phyloP scores from a whole-genome alignment of 2,797 vertebrate species.

The Caiman crocodilus region DNA sequence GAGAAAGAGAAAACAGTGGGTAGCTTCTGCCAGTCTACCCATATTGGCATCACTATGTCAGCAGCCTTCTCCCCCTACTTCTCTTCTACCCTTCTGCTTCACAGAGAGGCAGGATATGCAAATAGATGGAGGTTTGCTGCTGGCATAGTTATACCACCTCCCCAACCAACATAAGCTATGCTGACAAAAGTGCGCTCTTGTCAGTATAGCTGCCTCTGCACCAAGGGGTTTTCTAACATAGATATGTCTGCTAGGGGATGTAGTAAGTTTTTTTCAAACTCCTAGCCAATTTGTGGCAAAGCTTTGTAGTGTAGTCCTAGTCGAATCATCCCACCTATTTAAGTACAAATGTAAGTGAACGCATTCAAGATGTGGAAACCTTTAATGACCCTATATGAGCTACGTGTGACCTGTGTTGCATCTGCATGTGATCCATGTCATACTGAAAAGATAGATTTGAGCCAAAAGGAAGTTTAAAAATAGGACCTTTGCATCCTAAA shows the following conservation, averaged over 20 bases:
- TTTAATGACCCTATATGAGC: neutral
- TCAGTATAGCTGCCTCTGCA: constrained; percentile 4
- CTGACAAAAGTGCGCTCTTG: constrained; percentile 67
- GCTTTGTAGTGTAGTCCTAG: neutral
- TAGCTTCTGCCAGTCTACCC: neutral
- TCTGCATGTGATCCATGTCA: rapidly evolving
- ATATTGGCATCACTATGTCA: constrained; percentile 20
- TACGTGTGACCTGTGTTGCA: neutral
- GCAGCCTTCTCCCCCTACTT: constrained; percentile 38
- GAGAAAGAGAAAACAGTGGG: neutral
- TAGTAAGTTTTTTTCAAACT: neutral
- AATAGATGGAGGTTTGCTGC: constrained; percentile 28
- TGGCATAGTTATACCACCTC: constrained; percentile 4
- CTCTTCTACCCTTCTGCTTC: too few relatives aligned
- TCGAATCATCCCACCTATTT: neutral
- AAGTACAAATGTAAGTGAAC: neutral
- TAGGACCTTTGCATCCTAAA: neutral
- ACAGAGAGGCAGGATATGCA: constrained; percentile 51
- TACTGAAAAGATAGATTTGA: neutral
- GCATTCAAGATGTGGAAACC: neutral
- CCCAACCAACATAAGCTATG: constrained; percentile 40
- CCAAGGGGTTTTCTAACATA: neutral
- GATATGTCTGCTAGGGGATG: neutral
- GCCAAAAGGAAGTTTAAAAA: neutral
- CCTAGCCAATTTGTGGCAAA: rapidly evolving